A percentile compares a stretch with the other conserved stretches of the same genome.
These are phyloP conservation scores for Caenorhabditis imperialis DNA, from an alignment of 2,888 invertebrate genomes.

Conservation along the genomic window DNA sequence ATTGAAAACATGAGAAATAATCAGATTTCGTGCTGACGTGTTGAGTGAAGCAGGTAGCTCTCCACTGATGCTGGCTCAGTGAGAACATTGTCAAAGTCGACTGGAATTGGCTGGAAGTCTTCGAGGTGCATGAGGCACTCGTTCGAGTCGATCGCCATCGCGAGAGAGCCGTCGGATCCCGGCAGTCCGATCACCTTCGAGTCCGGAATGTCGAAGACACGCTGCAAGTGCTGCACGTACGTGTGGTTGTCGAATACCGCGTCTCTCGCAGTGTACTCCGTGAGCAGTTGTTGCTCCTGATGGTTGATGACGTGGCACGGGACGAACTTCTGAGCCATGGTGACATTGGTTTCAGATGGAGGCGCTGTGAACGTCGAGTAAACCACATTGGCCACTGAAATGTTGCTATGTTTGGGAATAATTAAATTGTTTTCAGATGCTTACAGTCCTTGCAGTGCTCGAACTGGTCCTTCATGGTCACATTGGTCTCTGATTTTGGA, in stretches of 20 bases:
- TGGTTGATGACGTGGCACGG: slow-evolving; percentile 13
- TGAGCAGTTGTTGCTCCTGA: background rate
- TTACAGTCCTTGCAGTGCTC: slow-evolving; percentile 26
- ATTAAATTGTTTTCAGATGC: too few relatives aligned
- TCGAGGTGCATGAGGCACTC: slow-evolving; percentile 41
- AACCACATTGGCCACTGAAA: slow-evolving; percentile 18
- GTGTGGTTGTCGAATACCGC: slow-evolving; percentile 7
- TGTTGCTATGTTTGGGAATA: too few relatives aligned
- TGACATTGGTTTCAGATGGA: slow-evolving; percentile 34
- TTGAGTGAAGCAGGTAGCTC: background rate
- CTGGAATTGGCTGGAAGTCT: slow-evolving; percentile 32
- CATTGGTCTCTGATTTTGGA: slow-evolving; percentile 36
- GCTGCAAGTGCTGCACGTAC: slow-evolving; percentile 22
- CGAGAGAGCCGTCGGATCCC: slow-evolving; percentile 12
- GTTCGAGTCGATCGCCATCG: slow-evolving; percentile 41
- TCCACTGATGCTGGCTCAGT: too few relatives aligned
- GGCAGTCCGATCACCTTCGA: slow-evolving; percentile 36
- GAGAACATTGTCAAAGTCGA: slow-evolving; percentile 14
- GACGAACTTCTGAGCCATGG: slow-evolving; percentile 41
- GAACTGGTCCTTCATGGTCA: slow-evolving; percentile 35
- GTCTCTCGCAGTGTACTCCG: slow-evolving; percentile 29
- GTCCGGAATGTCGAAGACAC: slow-evolving; percentile 29
- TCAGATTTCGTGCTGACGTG: slow-evolving; percentile 85
- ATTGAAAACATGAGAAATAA: too few relatives aligned
- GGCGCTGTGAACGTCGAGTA: slow-evolving; percentile 28